These are phyloP conservation scores for Hesperia comma DNA, from an alignment of 2,888 invertebrate species.

Conservation along the genomic window DNA sequence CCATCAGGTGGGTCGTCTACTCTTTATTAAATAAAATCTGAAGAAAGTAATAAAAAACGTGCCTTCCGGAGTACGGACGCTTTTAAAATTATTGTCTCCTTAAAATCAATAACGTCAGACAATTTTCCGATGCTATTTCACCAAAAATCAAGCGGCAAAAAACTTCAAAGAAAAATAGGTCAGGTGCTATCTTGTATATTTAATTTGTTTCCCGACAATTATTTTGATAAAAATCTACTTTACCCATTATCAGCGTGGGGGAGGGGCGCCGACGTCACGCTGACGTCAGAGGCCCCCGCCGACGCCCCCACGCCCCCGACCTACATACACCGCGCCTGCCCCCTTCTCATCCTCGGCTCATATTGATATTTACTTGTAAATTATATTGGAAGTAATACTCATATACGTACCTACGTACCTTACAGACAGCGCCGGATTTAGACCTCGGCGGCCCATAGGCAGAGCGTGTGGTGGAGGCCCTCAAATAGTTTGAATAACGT, in stretches of 20 bases:
- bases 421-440: too few relatives aligned
- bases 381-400: constrained; percentile 8
- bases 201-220: constrained; percentile 12
- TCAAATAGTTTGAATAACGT: too few relatives aligned
- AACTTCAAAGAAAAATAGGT: neutral
- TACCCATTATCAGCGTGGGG: constrained; percentile 24
- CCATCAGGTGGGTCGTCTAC: too few relatives aligned
- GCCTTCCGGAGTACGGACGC: too few relatives aligned
- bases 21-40: too few relatives aligned
- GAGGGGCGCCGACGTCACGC: constrained; percentile 57
- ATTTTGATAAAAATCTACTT: constrained; percentile 23
- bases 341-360: constrained; percentile 14
- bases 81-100: too few relatives aligned
- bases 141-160: neutral
- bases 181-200: neutral
- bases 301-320: constrained; percentile 11
- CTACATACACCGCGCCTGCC: constrained; percentile 12
- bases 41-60: too few relatives aligned
- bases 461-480: too few relatives aligned
- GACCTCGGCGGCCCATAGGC: too few relatives aligned
- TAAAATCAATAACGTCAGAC: too few relatives aligned
- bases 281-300: constrained; percentile 11
- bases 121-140: too few relatives aligned
- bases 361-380: constrained; percentile 25
- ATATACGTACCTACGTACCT: too few relatives aligned